Evolutionary conservation across 2,797 vertebrate species (phyloP), one percentile per base, ranked within the genome.

Genomic region (Falco concolor): DNA sequence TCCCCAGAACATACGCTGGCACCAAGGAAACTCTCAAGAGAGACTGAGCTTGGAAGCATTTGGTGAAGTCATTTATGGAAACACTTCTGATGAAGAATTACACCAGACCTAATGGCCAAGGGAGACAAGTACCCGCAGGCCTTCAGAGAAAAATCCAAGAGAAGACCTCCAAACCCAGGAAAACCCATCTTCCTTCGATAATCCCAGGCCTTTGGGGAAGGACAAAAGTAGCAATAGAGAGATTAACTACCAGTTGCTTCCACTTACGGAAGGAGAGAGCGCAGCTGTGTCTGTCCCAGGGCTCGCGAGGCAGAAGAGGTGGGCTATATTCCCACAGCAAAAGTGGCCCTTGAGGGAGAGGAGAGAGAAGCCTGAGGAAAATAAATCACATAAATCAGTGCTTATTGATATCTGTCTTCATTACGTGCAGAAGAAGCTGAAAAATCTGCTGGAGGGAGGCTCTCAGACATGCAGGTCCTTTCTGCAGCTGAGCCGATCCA

Each of bases 1-100:
- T 34, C 5, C 16, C 9, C 45, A 60, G 30, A 45, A 49, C 0
- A 0, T 17, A 12, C 22, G 8, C 10, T 63, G 40, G 8, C 18
- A 78, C 16, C 0, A 1, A 69, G 44, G 38, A 80, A 78, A 56
- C 11, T 64, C 63, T 10, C 9, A 13, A 13, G 17, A 69, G 30
- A 52, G 8, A 12, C 27, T 67, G 3, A 28, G 8, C 44, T 36
- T 40, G 5, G 2, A 83, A 91, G 20, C 32, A 52, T 40, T 50
- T 0, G 1, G 53, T 5, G 1, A 73, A 53, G 28, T 40, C 36
- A 28, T 0, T 53, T 56, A 49, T 4, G 30, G 53, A 84, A 92
- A 72, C 9, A 5, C 4, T 59, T 32, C 32, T 5, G 4, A 1
- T 9, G 5, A 63, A 70, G 50, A 91, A 67, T 47, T 24, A 38